These are phyloP conservation scores for Otocyon megalotis DNA, from an alignment of 2,113 vertebrate species.

Conservation along the genomic window DNA sequence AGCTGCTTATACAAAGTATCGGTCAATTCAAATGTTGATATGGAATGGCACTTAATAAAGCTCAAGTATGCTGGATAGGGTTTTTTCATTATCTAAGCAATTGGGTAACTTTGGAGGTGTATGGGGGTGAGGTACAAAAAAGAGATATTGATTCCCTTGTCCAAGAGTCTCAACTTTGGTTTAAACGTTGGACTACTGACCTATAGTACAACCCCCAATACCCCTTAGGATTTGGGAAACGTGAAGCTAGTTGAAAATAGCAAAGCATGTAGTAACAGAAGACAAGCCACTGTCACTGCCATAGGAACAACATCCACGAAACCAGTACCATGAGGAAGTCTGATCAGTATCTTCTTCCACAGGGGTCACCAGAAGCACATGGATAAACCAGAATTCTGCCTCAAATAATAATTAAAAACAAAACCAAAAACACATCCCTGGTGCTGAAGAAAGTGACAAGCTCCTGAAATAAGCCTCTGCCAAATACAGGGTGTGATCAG, in stretches of 20 bases:
- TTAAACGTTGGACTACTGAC: neutral
- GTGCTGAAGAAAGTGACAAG: neutral
- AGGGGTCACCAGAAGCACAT: neutral
- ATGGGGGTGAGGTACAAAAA: neutral
- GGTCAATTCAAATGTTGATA: neutral
- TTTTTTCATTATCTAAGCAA: neutral
- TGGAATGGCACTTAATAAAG: neutral
- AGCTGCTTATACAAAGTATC: neutral
- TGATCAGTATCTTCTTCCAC: neutral
- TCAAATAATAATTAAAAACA: neutral
- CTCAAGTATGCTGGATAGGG: neutral
- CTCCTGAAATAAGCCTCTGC: neutral
- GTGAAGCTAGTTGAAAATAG: neutral
- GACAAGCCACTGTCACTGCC: neutral
- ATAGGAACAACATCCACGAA: neutral
- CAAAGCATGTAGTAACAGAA: neutral
- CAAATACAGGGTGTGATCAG: neutral
- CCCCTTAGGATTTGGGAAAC: fast-evolving
- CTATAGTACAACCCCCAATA: neutral
- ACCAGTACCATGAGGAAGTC: neutral
- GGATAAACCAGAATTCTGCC: neutral
- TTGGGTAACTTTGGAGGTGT: neutral
- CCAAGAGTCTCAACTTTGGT: neutral
- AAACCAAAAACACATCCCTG: neutral
- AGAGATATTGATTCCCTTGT: neutral